phyloP scores from a whole-genome alignment of 2,888 invertebrate species.

The Eupeodes latifasciatus region DNA sequence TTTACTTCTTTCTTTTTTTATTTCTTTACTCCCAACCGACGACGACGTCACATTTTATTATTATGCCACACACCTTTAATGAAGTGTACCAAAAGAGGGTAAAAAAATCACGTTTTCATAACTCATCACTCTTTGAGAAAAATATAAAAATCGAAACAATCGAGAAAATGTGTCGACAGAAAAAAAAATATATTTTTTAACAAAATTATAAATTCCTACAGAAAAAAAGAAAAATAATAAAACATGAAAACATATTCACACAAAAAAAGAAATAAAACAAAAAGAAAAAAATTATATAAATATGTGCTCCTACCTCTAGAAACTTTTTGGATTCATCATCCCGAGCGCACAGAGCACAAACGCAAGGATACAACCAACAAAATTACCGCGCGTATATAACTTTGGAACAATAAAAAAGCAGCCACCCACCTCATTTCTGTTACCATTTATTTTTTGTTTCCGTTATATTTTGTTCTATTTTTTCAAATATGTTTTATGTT shows the following conservation, averaged over 20 bases:
- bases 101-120: conserved; percentile 35
- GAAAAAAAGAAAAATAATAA: conserved; percentile 19
- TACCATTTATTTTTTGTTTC: not conserved
- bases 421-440: not conserved
- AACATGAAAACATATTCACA: conserved; percentile 15
- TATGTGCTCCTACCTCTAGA: not conserved
- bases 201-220: conserved; percentile 52
- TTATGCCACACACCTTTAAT: conserved; percentile 25
- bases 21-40: not conserved
- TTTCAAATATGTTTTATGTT: conserved; percentile 30
- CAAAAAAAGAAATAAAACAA: not conserved
- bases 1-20: not conserved
- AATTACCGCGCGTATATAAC: conserved; percentile 29
- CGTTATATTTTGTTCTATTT: not conserved
- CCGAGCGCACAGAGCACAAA: not conserved
- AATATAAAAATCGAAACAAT: conserved; percentile 64
- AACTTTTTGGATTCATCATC: conserved; percentile 8
- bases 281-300: not conserved
- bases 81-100: conserved; percentile 1
- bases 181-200: conserved; percentile 1
- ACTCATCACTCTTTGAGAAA: conserved; percentile 37
- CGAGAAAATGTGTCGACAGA: conserved; percentile 6
- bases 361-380: not conserved
- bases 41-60: not conserved
- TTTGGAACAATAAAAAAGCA: conserved; percentile 18